These are phyloP conservation scores for Peromyscus leucopus DNA, from an alignment of 2,113 vertebrate species.

Conservation along the genomic window DNA sequence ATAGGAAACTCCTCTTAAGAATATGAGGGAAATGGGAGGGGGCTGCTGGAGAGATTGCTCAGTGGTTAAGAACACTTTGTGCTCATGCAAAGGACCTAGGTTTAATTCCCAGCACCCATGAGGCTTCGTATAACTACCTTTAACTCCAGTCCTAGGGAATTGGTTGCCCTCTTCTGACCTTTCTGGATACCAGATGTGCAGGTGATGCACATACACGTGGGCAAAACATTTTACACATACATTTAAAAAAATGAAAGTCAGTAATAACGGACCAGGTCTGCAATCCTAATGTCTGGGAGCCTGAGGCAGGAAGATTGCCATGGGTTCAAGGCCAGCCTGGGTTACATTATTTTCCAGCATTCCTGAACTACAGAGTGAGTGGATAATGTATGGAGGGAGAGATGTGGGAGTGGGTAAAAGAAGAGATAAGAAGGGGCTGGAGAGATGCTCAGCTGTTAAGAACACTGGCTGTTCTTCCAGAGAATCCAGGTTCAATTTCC, in stretches of 20 bases:
- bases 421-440: background rate
- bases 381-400: background rate
- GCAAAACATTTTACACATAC: background rate
- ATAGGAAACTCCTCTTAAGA: background rate
- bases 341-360: background rate
- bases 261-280: background rate
- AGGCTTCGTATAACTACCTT: background rate
- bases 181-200: background rate
- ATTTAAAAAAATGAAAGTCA: background rate
- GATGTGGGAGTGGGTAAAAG: background rate
- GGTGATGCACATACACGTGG: background rate
- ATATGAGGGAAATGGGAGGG: background rate
- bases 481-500: background rate
- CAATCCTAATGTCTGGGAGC: background rate
- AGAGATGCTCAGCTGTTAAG: background rate
- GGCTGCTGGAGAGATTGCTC: background rate
- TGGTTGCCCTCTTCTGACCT: background rate
- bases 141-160: background rate
- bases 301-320: background rate
- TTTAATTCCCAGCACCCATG: background rate
- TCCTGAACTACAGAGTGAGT: background rate
- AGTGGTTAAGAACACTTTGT: background rate
- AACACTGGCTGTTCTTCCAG: background rate
- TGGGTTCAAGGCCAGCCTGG: background rate
- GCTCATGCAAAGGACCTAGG: background rate